Base-by-base conservation (phyloP, 2,113 vertebrate species). In the Cephalopterus ornatus region DNA sequence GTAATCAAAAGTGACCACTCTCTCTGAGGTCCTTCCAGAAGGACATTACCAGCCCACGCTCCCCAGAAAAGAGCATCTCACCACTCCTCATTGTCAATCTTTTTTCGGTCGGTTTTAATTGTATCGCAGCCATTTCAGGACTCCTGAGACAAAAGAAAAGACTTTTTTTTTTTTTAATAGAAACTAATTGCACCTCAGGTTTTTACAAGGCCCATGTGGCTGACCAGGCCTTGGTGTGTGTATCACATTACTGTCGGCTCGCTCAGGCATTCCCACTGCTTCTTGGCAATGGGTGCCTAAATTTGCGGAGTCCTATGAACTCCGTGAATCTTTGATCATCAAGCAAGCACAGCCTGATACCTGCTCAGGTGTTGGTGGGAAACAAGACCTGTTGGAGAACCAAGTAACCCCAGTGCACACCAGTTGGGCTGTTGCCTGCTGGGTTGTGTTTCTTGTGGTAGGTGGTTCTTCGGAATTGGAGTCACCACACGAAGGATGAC, bases 11-110 rank as follows among this genome's bases (percentile, higher is more conserved):
- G 91, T 96, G 95, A 96, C 96, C 86, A 71, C 77, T 94, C 77
- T 96, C 70, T 97, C 95, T 97, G 96, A 97, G 95, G 68, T 85
- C 55, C 76, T 94, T 97, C 96, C 96, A 96, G 93, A 84, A 26
- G 66, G 80, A 81, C 56, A 22, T 92, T 93, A 73, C 88, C 80
- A 93, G 91, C 93, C 93, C 96, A 94, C 91, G 1, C 47, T 92
- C 85, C 76, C 44, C 93, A 92, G 92, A 79, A 95, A 94, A 92
- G 76, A 58, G 68, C 61, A 72, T 92, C 95, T 95, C 70, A 39
- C 76, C 95, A 75, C 88, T 94, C 77, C 70, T 78, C 68, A 50
- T 28, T 93, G 76, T 78, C 70, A 33, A 63, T 81, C 88, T 66
- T 84, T 90, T 95, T 93, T 87, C 0, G 2, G 73, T 86, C 33